Base-by-base conservation (phyloP, 1,140 invertebrate species). In the Drosophila sproati region DNA sequence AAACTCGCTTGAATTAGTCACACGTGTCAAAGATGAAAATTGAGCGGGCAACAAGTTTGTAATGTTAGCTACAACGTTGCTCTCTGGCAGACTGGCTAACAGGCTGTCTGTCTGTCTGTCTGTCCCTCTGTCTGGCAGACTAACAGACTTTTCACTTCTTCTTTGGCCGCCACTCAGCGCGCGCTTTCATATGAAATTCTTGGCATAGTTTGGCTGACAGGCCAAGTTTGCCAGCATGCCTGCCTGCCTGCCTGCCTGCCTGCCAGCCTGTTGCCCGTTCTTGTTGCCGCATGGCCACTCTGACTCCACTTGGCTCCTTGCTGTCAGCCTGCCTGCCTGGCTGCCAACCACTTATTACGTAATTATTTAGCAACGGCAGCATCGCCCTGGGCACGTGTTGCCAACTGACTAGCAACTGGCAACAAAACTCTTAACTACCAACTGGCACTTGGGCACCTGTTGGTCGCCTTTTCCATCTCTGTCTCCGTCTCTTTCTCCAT, bases 261-360 rank as follows among this genome's bases (percentile, higher is more conserved):
- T 48, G 64, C 12, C 12, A 12, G 64, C 51, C 45, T 56, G 37
- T 52, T 69, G 56, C 28, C 39, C 37, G 28, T 59, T 54, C 48
- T 20, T 20, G 20, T 20, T 20, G 20, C 20, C 20, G 20, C 20
- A 1, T 20, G 20, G 20, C 20, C 20, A 20, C 20, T 28, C 28
- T 34, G 56, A 68, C 48, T 73, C 67, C 71, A 32, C 72, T 77
- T 60, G 29, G 29, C 39, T 68, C 64, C 66, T 69, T 68, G 55
- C 56, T 55, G 59, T 35, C 45, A 47, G 35, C 31, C 29, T 39
- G 66, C 35, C 35, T 51, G 55, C 29, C 47, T 66, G 70, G 68
- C 83, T 88, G 85, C 80, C 80, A 89, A 89, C 85, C 85, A 89
- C 86, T 89, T 89, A 89, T 89, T 89, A 89, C 85, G 85, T 89